Conservation (phyloP, 2,113 vertebrate genomes). For the Turdus rufiventris region DNA sequence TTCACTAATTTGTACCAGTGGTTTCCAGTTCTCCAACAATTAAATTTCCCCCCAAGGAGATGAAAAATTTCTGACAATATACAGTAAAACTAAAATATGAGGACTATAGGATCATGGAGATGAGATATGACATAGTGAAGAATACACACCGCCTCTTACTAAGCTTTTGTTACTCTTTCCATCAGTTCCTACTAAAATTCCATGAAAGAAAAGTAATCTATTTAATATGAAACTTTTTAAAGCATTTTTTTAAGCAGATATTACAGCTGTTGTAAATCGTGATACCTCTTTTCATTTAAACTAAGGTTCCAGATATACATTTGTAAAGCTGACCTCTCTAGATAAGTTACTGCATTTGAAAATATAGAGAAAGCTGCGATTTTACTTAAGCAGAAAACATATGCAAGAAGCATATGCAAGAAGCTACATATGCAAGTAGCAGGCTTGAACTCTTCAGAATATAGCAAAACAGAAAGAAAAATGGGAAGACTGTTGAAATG, state of each 20-base stretch:
- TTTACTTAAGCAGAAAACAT: not conserved
- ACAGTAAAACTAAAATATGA: not conserved
- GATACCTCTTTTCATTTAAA: not conserved
- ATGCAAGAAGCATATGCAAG: not conserved
- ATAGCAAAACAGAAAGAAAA: not conserved
- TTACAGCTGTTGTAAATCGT: not conserved
- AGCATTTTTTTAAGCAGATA: not conserved
- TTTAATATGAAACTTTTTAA: not conserved
- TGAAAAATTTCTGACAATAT: not conserved
- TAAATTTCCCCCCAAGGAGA: not conserved
- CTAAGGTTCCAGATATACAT: not conserved
- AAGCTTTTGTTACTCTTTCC: not conserved
- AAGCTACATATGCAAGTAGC: not conserved
- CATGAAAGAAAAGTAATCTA: not conserved
- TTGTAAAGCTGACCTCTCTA: not conserved
- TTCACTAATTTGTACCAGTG: not conserved
- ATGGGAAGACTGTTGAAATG: not conserved
- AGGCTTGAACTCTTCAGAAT: not conserved
- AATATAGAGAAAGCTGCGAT: not conserved
- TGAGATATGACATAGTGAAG: not conserved
- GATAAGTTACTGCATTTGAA: not conserved
- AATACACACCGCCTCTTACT: not conserved
- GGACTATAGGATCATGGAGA: not conserved
- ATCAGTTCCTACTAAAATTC: not conserved
- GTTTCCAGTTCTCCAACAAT: not conserved